These are phyloP conservation scores for Suillia variegata DNA, from an alignment of 2,888 invertebrate genomes.

Conservation along the genomic window DNA sequence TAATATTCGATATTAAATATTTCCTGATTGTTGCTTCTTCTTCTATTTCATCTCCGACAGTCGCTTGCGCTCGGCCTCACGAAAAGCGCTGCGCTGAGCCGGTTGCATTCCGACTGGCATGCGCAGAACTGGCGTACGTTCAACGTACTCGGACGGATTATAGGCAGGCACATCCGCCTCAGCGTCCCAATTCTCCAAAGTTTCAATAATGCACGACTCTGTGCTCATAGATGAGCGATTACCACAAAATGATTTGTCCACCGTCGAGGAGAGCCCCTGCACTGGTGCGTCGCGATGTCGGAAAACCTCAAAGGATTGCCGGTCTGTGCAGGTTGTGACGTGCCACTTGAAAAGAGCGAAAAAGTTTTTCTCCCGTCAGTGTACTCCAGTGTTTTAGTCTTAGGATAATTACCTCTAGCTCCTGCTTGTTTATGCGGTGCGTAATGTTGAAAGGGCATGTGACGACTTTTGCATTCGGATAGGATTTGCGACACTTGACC, in stretches of 20 bases:
- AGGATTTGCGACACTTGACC: conserved; percentile 64
- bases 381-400: conserved; percentile 1
- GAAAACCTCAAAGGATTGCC: conserved; percentile 38
- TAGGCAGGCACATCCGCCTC: conserved; percentile 31
- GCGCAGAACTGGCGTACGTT: conserved; percentile 36
- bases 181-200: conserved; percentile 21
- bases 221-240: not conserved
- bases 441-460: conserved; percentile 66
- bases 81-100: conserved; percentile 35
- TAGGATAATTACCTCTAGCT: conserved; percentile 39
- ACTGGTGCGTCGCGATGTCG: conserved; percentile 27
- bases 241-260: conserved; percentile 18
- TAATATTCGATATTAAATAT: no score
- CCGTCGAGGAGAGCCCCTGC: conserved; percentile 21
- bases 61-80: conserved; percentile 37
- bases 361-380: not conserved
- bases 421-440: conserved; percentile 64
- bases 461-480: conserved; percentile 50
- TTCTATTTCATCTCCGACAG: no score
- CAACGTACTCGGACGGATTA: conserved; percentile 33
- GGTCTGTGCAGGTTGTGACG: conserved; percentile 39
- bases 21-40: no score
- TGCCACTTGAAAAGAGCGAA: conserved; percentile 26
- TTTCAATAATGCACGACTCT: not conserved
- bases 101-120: conserved; percentile 39